Evolutionary conservation across 2,888 invertebrate species (phyloP).

Genomic region (Ptychoptera contaminata): DNA sequence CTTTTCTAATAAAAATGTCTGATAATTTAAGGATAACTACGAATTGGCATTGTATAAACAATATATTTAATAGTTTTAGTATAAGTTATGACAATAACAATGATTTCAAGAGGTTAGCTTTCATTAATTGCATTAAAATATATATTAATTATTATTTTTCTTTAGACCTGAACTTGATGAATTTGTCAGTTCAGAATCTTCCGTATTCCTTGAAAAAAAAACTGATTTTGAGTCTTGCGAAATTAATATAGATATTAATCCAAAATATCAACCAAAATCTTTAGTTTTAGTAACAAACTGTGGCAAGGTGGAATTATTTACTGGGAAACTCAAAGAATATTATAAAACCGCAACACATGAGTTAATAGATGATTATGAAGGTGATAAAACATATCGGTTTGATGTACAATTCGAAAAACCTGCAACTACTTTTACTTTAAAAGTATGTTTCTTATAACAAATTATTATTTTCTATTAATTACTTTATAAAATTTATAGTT

Average conservation of each 20-base stretch:
- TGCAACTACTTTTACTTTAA: background rate
- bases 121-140: no score
- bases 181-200: background rate
- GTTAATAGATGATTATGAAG: constrained; percentile 15
- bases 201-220: background rate
- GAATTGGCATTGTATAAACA: background rate
- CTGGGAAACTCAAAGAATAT: constrained; percentile 22
- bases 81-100: no score
- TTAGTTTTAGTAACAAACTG: constrained; percentile 22
- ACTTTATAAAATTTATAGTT: constrained; percentile 4
- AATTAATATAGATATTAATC: constrained; percentile 16
- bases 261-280: constrained; percentile 20
- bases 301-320: constrained; percentile 23
- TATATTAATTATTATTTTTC: background rate
- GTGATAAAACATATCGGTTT: constrained; percentile 19
- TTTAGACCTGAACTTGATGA: background rate
- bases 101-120: no score
- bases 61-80: no score
- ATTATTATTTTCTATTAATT: constrained; percentile 11
- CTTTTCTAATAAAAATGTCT: background rate
- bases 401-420: constrained; percentile 22
- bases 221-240: constrained; percentile 18
- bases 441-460: constrained; percentile 16
- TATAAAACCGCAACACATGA: constrained; percentile 21
- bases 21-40: background rate